A percentile compares a stretch with the other conserved stretches of the same genome.
Evolutionary conservation across 1,140 invertebrate genomes (phyloP).

Genomic region (Carposina sasakii): DNA sequence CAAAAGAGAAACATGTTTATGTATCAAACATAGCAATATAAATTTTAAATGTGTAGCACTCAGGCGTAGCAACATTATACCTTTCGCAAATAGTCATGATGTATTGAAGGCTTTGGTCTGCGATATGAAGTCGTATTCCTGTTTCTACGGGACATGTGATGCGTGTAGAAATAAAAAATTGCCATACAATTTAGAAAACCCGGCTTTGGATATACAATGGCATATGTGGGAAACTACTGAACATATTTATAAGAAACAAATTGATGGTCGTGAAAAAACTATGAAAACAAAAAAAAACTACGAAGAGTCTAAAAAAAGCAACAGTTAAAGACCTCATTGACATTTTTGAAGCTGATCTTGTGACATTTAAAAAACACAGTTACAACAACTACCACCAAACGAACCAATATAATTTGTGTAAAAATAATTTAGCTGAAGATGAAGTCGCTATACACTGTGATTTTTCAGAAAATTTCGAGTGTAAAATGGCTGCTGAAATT

Average conservation of each 20-base stretch:
- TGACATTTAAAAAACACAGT: conserved; percentile 17
- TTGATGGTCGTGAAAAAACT: background rate
- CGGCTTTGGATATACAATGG: conserved; percentile 4
- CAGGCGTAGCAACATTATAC: no score
- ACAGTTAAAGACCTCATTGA: conserved; percentile 4
- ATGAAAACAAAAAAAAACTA: background rate
- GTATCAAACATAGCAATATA: no score
- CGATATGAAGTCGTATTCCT: no score
- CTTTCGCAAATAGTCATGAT: no score
- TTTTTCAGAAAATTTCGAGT: conserved; percentile 20
- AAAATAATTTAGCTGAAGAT: conserved; percentile 6
- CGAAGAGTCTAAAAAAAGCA: conserved; percentile 2
- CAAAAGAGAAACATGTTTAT: conserved; percentile 12
- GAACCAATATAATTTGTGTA: conserved; percentile 7
- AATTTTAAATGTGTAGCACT: no score
- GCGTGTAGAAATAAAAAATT: no score
- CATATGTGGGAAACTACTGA: conserved; percentile 1
- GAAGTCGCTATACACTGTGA: conserved; percentile 16
- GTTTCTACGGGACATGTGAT: no score
- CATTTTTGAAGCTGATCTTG: conserved; percentile 9
- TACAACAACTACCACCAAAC: conserved; percentile 14
- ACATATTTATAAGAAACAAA: conserved; percentile 3
- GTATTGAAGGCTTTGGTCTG: no score
- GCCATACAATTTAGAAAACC: no score
- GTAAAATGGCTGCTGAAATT: conserved; percentile 14